Base-by-base conservation (phyloP, 2,888 invertebrate genomes). In the Perizoma affinitatum region DNA sequence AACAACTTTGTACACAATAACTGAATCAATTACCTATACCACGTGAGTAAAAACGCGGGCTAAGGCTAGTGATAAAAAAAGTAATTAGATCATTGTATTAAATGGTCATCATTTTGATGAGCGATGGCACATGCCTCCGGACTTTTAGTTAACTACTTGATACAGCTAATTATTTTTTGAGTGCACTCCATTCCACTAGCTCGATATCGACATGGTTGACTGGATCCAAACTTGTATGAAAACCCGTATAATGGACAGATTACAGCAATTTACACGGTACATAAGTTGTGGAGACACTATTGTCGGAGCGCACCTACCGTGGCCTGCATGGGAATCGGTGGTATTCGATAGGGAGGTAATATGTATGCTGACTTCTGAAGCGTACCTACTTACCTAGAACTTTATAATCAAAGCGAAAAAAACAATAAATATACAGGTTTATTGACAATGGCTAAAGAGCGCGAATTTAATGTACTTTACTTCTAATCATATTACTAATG, bases 231-330 rank as follows among this genome's bases (percentile, higher is more conserved):
- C 74, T 65, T 64, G 67, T 70, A 75, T 78, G 69, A 78, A 81
- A 80, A 66, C 63, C 64, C 69, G 65, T 58, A 73, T 77, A 79
- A 76, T 69, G 73, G 72, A 71, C 68, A 71, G 71, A 78, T 80
- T 81, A 77, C 70, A 76, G 74, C 76, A 81, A 83, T 85, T 87
- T 83, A 85, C 85, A 85, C 84, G 84, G 84, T 79, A 80, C 80
- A 78, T 84, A 79, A 79, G 72, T 73, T 79, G 73, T 71, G 73
- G 75, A 75, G 72, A 70, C 68, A 66, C 76, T 71, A 82, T 86
- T 86, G 86, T 86, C 63, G 66, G 61, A 51, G 78, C 6, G 67
- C 84, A 82, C 60, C 43, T 66, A 82, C 81, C 87, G 84, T 87
- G 70, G 72, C 79, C 67, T 67, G 75, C 76, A 82, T 86, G 86